Evolutionary conservation across 2,888 invertebrate species (phyloP).

Genomic region (Ctenicera cuprea): DNA sequence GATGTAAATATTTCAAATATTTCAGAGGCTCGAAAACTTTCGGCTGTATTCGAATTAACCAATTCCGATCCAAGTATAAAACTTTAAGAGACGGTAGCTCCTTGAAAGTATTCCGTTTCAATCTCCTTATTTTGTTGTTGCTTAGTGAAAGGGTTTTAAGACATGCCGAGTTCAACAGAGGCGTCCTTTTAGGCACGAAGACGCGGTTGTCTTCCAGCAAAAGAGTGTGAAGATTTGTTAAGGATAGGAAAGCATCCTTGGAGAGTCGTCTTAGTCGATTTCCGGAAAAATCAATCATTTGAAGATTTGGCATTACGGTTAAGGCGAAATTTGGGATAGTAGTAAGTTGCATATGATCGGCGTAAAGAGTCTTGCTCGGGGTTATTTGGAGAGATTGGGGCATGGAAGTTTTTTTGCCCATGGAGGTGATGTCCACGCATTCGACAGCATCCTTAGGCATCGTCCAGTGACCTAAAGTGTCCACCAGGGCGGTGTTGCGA

Average conservation of each 20-base stretch:
- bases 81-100: conserved; percentile 62
- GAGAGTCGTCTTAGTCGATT: conserved; percentile 63
- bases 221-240: conserved; percentile 62
- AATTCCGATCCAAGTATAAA: conserved; percentile 67
- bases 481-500: conserved; percentile 65
- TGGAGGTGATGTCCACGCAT: conserved; percentile 65
- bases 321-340: conserved; percentile 55
- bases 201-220: conserved; percentile 60
- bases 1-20: conserved; percentile 65
- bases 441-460: conserved; percentile 47
- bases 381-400: conserved; percentile 39
- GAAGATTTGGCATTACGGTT: conserved; percentile 60
- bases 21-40: conserved; percentile 61
- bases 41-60: conserved; percentile 59
- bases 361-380: conserved; percentile 61
- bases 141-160: conserved; percentile 65
- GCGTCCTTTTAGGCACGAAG: conserved; percentile 60
- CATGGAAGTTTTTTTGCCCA: conserved; percentile 55
- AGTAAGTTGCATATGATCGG: conserved; percentile 64
- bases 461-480: conserved; percentile 55
- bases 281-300: conserved; percentile 65
- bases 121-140: conserved; percentile 62
- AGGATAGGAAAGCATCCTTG: conserved; percentile 51
- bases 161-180: conserved; percentile 61
- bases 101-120: conserved; percentile 62